Evolutionary conservation across 1,140 invertebrate genomes (phyloP), one percentile per base, ranked within the genome.

Genomic region (Eciton burchellii): DNA sequence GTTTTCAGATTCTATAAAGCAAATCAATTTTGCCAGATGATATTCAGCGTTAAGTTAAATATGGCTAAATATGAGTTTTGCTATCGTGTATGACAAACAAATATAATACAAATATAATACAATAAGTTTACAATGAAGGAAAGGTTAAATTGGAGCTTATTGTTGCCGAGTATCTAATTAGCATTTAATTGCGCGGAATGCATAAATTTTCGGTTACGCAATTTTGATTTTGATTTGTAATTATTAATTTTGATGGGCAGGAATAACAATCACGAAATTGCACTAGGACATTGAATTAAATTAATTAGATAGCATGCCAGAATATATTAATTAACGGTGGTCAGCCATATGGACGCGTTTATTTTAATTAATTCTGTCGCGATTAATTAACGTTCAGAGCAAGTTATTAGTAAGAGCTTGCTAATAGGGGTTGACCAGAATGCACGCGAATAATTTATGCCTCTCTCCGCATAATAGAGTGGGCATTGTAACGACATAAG

Each of bases 361-460:
- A 57, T 79, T 79, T 79, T 79, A 68, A 70, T 79, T 79, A 68
- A 68, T 68, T 68, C 26, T 11, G 65, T 52, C 63, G 16, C 45
- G 29, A 68, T 68, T 68, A 79, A 79, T 79, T 79, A 79, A 79
- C 24, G 41, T 43, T 49, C 52, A 56, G 49, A 26, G 41, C 74
- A 79, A 79, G 63, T 79, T 79, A 57, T 68, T 68, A 57, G 74
- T 79, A 79, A 79, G 74, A 79, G 63, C 52, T 79, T 79, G 49
- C 74, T 29, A 45, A 68, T 70, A 70, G 73, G 14, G 74, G 74
- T 56, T 79, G 74, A 79, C 74, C 65, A 70, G 41, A 68, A 54
- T 79, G 12, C 19, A 49, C 24, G 49, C 29, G 41, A 56, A 79
- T 79, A 68, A 79, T 79, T 56, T 29, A 79, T 79, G 49, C 9